A percentile compares a stretch with the other conserved stretches of the same genome.
phyloP scores from a whole-genome alignment of 2,888 invertebrate species.

The Willowsia nigromaculata region DNA sequence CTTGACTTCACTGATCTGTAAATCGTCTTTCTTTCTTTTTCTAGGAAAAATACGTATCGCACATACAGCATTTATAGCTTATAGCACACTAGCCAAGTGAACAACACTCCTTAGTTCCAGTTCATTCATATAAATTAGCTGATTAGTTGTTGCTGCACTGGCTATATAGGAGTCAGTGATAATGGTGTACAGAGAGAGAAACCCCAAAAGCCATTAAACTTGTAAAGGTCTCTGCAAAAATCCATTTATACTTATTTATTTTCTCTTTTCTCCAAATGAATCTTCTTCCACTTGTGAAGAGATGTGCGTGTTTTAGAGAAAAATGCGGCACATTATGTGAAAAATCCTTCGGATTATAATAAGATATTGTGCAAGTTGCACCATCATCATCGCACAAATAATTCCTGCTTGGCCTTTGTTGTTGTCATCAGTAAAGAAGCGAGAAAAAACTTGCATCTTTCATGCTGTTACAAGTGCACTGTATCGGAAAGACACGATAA shows the following conservation, averaged over 20 bases:
- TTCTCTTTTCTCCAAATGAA: slow-evolving; percentile 23
- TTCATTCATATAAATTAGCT: slow-evolving; percentile 9
- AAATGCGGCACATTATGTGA: not conserved
- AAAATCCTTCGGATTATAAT: slow-evolving; percentile 24
- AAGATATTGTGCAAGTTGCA: slow-evolving; percentile 26
- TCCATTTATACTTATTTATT: slow-evolving; percentile 21
- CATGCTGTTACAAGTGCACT: slow-evolving; percentile 21
- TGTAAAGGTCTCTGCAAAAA: slow-evolving; percentile 16
- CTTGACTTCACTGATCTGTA: slow-evolving; percentile 53
- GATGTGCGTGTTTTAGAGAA: not conserved
- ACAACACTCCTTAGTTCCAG: not conserved
- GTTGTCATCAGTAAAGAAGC: slow-evolving; percentile 7
- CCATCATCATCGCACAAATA: not conserved
- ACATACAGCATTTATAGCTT: not conserved
- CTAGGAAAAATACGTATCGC: not conserved
- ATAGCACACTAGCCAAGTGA: not conserved
- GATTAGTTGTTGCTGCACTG: not conserved
- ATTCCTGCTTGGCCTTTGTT: not conserved
- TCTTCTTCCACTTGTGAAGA: not conserved
- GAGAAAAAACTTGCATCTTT: slow-evolving; percentile 2
- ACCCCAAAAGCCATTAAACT: not conserved
- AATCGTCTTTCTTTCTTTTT: slow-evolving; percentile 7
- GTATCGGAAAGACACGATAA: slow-evolving; percentile 9
- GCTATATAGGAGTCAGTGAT: not conserved
- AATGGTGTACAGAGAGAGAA: not conserved